Conservation (phyloP, 2,797 vertebrate genomes). For the Morus bassanus region DNA sequence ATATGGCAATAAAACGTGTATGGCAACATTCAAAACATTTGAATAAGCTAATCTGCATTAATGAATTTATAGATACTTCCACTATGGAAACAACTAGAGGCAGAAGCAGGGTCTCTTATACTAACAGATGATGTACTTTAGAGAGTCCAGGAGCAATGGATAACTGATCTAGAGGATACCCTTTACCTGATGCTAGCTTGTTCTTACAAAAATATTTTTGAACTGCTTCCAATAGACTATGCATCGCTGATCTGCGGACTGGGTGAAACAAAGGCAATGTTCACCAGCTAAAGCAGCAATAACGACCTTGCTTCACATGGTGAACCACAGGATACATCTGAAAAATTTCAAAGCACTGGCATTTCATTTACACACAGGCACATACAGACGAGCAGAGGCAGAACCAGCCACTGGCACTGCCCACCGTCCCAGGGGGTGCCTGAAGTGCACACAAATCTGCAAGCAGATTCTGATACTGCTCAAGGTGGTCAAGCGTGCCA, state of each 20-base stretch:
- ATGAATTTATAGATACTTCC: neutral
- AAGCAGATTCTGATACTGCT: neutral
- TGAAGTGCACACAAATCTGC: neutral
- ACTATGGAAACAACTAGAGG: neutral
- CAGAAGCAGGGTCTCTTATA: neutral
- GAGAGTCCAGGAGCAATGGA: neutral
- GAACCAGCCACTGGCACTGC: neutral
- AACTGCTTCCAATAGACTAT: neutral
- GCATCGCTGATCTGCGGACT: neutral
- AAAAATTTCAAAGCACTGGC: neutral
- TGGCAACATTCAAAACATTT: neutral
- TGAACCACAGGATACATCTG: neutral
- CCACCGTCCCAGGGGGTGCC: neutral
- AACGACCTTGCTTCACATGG: neutral
- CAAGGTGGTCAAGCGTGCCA: neutral
- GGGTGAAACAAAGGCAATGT: neutral
- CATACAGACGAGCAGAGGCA: neutral
- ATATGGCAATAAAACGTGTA: neutral
- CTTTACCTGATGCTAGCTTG: neutral
- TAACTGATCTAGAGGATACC: neutral
- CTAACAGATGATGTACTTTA: neutral
- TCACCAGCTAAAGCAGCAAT: neutral
- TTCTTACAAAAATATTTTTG: neutral
- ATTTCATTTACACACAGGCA: fast-evolving
- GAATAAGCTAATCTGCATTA: neutral